These are phyloP conservation scores for Macaca mulatta DNA, from an alignment of 2,113 vertebrate species.

Conservation along the genomic window DNA sequence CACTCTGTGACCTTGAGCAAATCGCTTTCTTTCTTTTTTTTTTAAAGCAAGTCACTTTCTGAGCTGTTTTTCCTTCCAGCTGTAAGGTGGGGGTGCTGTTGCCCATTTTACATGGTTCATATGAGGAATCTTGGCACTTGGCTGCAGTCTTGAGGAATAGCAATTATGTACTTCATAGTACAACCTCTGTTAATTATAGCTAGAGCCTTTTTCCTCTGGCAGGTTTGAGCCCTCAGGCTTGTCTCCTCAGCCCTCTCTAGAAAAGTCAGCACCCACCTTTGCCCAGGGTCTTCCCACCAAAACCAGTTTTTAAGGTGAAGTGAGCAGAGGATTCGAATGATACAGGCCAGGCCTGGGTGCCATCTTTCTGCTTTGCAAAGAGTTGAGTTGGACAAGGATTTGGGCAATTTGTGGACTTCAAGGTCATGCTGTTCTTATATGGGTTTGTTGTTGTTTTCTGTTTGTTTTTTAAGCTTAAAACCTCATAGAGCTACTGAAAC, in stretches of 20 bases:
- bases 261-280: neutral
- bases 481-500: neutral
- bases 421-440: neutral
- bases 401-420: neutral
- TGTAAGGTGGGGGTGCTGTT: neutral
- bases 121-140: neutral
- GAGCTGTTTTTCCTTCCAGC: neutral
- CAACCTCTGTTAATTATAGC: rapidly evolving
- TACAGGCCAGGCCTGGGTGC: neutral
- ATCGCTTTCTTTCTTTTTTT: neutral
- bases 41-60: neutral
- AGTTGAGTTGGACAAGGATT: neutral
- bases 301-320: neutral
- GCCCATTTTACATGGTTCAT: rapidly evolving
- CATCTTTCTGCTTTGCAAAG: neutral
- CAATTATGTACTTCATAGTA: rapidly evolving
- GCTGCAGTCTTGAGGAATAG: neutral
- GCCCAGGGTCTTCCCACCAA: neutral
- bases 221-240: neutral
- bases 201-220: neutral
- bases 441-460: no score
- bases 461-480: neutral
- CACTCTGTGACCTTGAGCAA: neutral
- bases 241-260: neutral
- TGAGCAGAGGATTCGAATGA: neutral